Evolutionary conservation across 1,140 invertebrate genomes (phyloP).

Genomic region (Hyphantria cunea): DNA sequence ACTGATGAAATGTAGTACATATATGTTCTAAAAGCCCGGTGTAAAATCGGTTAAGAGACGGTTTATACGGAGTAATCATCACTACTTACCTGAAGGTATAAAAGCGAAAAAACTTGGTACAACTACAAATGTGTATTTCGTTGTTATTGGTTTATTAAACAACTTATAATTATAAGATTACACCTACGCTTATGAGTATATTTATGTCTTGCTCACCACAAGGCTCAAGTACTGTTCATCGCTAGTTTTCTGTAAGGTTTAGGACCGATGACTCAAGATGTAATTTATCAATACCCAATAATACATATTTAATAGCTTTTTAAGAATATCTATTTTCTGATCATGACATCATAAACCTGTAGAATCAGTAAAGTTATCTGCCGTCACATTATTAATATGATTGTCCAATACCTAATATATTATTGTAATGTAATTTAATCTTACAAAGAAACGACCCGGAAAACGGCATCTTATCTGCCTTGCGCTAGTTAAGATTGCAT

Average conservation of each 20-base stretch:
- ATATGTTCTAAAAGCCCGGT: neutral
- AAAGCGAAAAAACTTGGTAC: neutral
- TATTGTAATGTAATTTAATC: conserved; percentile 13
- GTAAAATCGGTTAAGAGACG: neutral
- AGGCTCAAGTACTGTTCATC: conserved; percentile 4
- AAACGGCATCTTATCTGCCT: conserved; percentile 16
- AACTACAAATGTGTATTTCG: neutral
- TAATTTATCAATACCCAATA: neutral
- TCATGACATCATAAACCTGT: conserved; percentile 4
- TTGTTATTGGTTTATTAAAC: no score
- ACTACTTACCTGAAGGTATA: neutral
- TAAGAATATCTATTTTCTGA: neutral
- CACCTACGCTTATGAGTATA: neutral
- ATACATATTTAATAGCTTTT: neutral
- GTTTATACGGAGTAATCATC: neutral
- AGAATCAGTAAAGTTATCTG: neutral
- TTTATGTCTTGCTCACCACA: conserved; percentile 11
- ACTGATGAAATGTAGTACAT: neutral
- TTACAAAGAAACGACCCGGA: conserved; percentile 17
- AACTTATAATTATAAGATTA: no score
- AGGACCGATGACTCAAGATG: conserved; percentile 4
- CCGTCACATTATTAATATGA: conserved; percentile 7
- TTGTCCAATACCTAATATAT: conserved; percentile 15
- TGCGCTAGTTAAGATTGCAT: conserved; percentile 17
- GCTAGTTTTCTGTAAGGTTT: conserved; percentile 1